Evolutionary conservation across 1,140 invertebrate species (phyloP).

Genomic region (Druon quercuslanigerum): DNA sequence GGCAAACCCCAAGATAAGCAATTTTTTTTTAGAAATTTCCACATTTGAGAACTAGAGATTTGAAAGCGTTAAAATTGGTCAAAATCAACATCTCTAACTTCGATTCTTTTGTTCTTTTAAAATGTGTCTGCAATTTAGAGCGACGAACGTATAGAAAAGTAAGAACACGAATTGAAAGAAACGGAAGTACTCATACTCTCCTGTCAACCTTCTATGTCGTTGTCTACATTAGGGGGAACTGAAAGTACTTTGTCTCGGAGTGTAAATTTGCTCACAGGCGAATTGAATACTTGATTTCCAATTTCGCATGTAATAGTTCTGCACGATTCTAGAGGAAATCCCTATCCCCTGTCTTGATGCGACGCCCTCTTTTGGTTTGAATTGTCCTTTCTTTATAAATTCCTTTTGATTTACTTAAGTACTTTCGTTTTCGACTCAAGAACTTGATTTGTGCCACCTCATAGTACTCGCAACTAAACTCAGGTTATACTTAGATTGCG

Average conservation of each 20-base stretch:
- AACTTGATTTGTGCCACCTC: background rate
- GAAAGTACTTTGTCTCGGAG: conserved; percentile 24
- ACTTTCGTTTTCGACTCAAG: background rate
- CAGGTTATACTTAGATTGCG: too few species aligned
- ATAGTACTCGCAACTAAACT: too few species aligned
- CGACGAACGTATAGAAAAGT: background rate
- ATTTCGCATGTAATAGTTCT: conserved; percentile 15
- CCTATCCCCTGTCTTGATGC: conserved; percentile 1
- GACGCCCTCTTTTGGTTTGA: background rate
- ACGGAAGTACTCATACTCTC: background rate
- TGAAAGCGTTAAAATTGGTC: background rate
- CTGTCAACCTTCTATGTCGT: background rate
- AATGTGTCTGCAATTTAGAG: conserved; percentile 1
- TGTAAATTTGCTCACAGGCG: conserved; percentile 24
- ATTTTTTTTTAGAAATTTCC: background rate
- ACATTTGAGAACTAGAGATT: background rate
- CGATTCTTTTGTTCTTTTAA: background rate
- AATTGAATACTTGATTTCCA: conserved; percentile 31
- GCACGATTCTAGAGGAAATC: background rate
- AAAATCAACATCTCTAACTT: background rate
- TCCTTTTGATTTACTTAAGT: background rate
- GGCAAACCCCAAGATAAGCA: too few species aligned
- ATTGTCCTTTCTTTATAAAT: conserved; percentile 24
- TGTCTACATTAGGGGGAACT: conserved; percentile 16
- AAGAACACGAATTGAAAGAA: background rate